Evolutionary conservation across 2,113 vertebrate species (phyloP).

Genomic region (Pipa parva): DNA sequence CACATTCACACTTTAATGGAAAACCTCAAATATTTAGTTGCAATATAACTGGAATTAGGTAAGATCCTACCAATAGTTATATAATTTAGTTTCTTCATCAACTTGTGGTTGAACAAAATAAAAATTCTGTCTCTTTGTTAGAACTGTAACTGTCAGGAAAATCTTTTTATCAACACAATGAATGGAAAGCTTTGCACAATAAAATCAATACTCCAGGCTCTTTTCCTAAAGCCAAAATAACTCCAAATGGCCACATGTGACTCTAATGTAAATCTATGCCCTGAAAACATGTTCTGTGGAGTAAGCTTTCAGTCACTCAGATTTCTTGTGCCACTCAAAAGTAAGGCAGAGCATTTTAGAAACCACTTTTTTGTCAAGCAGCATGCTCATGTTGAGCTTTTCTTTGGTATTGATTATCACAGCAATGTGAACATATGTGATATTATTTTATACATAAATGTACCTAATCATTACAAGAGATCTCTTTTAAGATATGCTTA

Average conservation of each 20-base stretch:
- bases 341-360: conserved; percentile 15
- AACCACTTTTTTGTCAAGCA: conserved; percentile 29
- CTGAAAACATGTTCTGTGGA: neutral
- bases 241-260: neutral
- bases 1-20: no score
- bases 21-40: neutral
- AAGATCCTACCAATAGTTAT: conserved; percentile 10
- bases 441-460: neutral
- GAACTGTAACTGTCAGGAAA: conserved; percentile 58
- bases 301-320: neutral
- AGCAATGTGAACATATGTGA: conserved; percentile 25
- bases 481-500: no score
- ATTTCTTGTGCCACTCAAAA: neutral
- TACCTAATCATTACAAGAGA: no score
- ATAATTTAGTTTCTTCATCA: conserved; percentile 23
- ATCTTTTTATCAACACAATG: conserved; percentile 51
- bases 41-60: neutral
- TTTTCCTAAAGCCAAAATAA: conserved; percentile 33
- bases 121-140: conserved; percentile 47
- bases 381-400: conserved; percentile 28
- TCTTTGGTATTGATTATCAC: conserved; percentile 37
- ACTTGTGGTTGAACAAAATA: conserved; percentile 20
- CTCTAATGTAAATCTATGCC: neutral
- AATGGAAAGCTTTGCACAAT: conserved; percentile 44
- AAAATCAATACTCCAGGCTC: neutral